These are phyloP conservation scores for Xiphophorus hellerii DNA, from an alignment of 2,113 vertebrate genomes.

Conservation along the genomic window DNA sequence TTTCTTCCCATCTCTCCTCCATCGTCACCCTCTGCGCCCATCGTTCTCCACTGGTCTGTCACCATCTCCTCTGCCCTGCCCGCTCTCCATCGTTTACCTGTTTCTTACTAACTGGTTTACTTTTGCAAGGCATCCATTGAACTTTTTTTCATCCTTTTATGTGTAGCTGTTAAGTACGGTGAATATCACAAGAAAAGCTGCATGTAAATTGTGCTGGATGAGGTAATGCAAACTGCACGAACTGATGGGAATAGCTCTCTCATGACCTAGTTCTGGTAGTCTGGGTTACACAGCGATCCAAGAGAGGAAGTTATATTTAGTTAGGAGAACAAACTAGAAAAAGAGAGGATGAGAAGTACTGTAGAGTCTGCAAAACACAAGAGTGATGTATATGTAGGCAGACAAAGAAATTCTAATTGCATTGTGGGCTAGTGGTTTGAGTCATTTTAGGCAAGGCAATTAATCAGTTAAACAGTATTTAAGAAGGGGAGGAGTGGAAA, in stretches of 20 bases:
- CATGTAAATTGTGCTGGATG: constrained; percentile 40
- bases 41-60: constrained; percentile 61
- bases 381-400: constrained; percentile 1
- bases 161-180: constrained; percentile 29
- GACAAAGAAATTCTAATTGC: background rate
- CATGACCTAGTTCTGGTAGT: constrained; percentile 72
- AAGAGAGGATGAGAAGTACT: constrained; percentile 24
- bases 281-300: constrained; percentile 65
- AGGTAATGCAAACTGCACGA: constrained; percentile 59
- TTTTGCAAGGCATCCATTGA: constrained; percentile 16
- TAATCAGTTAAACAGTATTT: constrained; percentile 41
- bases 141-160: constrained; percentile 40
- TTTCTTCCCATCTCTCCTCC: constrained; percentile 83
- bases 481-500: constrained; percentile 65
- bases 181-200: constrained; percentile 40
- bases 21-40: constrained; percentile 66
- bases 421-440: background rate
- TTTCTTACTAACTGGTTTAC: constrained; percentile 25
- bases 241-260: constrained; percentile 59
- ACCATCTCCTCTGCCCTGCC: constrained; percentile 35
- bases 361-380: background rate
- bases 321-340: constrained; percentile 24
- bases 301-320: constrained; percentile 68
- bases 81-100: background rate
- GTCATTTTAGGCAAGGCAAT: constrained; percentile 36